These are phyloP conservation scores for human DNA, from an alignment of 2,113 vertebrate genomes.

Conservation along the genomic window DNA sequence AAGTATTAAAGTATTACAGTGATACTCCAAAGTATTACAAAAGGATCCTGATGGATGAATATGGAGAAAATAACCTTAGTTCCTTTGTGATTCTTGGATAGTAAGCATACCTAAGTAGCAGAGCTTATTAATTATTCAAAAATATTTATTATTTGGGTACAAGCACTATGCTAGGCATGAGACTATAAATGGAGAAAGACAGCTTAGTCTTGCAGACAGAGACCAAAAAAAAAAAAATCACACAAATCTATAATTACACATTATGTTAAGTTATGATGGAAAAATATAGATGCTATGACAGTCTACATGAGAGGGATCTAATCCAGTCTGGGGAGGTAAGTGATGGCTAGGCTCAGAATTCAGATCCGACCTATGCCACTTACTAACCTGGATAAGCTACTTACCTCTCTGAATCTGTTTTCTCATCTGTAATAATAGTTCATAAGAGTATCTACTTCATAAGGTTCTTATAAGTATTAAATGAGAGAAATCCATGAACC, in stretches of 20 bases:
- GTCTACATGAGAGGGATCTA: neutral
- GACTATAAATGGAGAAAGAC: neutral
- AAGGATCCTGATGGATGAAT: slow-evolving; percentile 2
- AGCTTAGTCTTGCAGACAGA: neutral
- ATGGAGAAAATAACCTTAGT: neutral
- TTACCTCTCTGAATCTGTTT: neutral
- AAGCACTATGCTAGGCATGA: neutral
- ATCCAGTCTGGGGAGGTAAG: neutral
- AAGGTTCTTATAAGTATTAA: neutral
- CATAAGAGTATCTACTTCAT: neutral
- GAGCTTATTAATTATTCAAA: slow-evolving; percentile 25
- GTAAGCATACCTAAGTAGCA: neutral
- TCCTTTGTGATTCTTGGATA: slow-evolving; percentile 9
- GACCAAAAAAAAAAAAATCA: neutral
- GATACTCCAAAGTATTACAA: neutral
- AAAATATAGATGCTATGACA: neutral
- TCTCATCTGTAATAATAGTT: neutral
- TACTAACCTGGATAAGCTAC: neutral
- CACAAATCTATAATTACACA: neutral
- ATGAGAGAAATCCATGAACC: neutral
- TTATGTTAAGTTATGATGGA: neutral
- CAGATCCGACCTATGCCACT: neutral
- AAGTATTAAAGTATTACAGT: slow-evolving; percentile 24
- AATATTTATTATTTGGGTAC: slow-evolving; percentile 16
- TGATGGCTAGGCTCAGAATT: neutral